These are phyloP conservation scores for Tinamus major DNA, from an alignment of 2,797 vertebrate species.

Conservation along the genomic window DNA sequence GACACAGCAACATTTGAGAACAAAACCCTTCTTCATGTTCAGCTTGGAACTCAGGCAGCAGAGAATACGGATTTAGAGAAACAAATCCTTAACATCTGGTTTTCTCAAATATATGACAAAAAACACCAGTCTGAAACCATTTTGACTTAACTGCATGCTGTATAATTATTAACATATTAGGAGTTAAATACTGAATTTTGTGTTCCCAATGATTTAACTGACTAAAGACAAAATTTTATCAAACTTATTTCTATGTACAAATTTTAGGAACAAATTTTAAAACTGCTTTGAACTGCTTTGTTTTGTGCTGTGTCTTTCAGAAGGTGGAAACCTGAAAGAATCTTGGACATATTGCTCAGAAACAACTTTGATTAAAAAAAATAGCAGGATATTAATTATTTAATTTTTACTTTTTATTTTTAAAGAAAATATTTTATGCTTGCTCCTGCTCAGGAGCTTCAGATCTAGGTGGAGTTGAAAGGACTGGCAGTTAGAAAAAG, in stretches of 20 bases:
- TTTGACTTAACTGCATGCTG: not conserved
- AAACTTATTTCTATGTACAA: not conserved
- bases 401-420: slow-evolving; percentile 43
- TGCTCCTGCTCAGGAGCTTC: not conserved
- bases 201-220: not conserved
- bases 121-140: not conserved
- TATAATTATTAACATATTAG: slow-evolving; percentile 13
- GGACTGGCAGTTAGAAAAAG: not conserved
- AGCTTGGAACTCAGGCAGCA: not conserved
- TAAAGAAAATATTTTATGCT: slow-evolving; percentile 56
- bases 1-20: not conserved
- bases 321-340: slow-evolving; percentile 64
- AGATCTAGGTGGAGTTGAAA: not conserved
- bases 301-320: slow-evolving; percentile 26
- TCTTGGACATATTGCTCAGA: slow-evolving; percentile 49
- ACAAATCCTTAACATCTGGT: not conserved
- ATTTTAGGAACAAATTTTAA: slow-evolving; percentile 44
- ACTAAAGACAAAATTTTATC: slow-evolving; percentile 56
- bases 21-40: not conserved
- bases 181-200: slow-evolving; percentile 7
- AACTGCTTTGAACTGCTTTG: slow-evolving; percentile 36
- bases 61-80: not conserved
- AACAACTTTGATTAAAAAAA: slow-evolving; percentile 54
- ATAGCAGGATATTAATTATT: not conserved
- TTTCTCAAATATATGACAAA: not conserved